Percentiles rank a stretch among this genome's conserved stretches.
Evolutionary conservation across 2,797 vertebrate genomes (phyloP).

Genomic region (Gallirallus australis): DNA sequence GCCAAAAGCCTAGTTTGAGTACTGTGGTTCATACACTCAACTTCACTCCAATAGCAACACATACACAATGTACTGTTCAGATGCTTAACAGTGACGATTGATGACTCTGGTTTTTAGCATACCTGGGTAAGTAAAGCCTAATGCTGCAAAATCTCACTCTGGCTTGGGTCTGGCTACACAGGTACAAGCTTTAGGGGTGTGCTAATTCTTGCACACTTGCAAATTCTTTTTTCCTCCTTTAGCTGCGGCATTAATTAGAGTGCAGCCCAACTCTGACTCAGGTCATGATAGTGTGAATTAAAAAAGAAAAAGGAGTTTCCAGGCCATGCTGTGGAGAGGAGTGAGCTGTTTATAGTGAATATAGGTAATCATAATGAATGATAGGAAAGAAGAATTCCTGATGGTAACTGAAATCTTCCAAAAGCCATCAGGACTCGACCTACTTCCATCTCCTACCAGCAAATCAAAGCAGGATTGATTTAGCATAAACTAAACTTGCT

Average conservation of each 20-base stretch:
- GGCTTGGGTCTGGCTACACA: not conserved
- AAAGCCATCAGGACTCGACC: not conserved
- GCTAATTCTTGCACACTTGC: not conserved
- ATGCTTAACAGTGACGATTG: not conserved
- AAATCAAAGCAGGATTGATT: not conserved
- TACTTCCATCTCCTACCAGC: not conserved
- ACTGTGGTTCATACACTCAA: not conserved
- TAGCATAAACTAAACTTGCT: not conserved
- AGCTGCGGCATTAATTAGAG: not conserved
- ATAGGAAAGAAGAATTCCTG: not conserved
- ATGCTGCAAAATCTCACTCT: not conserved
- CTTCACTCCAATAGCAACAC: not conserved
- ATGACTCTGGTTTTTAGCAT: not conserved
- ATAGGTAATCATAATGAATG: not conserved
- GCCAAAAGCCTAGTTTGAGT: not conserved
- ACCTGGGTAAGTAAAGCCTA: not conserved
- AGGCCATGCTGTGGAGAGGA: not conserved
- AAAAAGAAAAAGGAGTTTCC: not conserved
- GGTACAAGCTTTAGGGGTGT: not conserved
- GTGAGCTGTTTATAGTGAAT: not conserved
- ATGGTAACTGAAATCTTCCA: not conserved
- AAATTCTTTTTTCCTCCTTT: not conserved
- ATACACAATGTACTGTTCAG: not conserved
- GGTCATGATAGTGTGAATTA: not conserved
- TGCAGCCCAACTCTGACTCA: not conserved